Evolutionary conservation across 1,140 invertebrate species (phyloP).

Genomic region (Lanistes nyassanus): DNA sequence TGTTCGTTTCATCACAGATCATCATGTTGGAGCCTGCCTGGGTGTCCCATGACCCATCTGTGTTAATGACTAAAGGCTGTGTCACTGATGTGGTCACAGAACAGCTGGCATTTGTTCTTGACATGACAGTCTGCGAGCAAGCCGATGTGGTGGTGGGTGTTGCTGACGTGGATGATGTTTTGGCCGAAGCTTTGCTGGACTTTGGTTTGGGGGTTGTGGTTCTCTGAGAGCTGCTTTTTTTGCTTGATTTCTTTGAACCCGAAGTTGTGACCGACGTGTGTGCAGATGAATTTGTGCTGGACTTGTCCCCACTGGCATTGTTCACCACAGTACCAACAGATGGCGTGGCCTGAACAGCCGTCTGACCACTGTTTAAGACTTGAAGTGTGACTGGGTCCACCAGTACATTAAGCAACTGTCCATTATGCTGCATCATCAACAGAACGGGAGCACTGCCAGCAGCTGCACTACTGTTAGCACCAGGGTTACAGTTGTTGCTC

Average conservation of each 20-base stretch:
- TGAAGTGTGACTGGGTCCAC: conserved; percentile 56
- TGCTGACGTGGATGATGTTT: neutral
- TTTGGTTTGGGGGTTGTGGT: conserved; percentile 50
- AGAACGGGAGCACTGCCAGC: conserved; percentile 42
- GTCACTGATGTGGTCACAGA: conserved; percentile 11
- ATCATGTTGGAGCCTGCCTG: neutral
- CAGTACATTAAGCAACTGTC: conserved; percentile 53
- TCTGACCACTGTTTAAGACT: conserved; percentile 43
- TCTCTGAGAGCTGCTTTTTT: conserved; percentile 35
- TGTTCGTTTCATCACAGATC: neutral
- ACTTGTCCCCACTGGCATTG: no score
- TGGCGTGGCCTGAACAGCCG: neutral
- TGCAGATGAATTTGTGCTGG: no score
- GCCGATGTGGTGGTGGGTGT: neutral
- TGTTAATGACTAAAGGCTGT: conserved; percentile 7
- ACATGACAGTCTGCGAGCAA: neutral
- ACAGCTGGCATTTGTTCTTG: neutral
- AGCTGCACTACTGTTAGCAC: conserved; percentile 11
- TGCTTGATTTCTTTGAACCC: conserved; percentile 28
- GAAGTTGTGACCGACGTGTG: neutral
- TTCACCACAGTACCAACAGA: neutral
- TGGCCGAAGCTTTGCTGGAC: conserved; percentile 26
- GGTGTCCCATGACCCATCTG: conserved; percentile 8
- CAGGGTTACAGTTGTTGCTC: conserved; percentile 4
- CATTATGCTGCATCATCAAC: conserved; percentile 49